Evolutionary conservation across 2,797 vertebrate species (phyloP), one percentile per base, ranked within the genome.

Genomic region (Cheirogaleus major): DNA sequence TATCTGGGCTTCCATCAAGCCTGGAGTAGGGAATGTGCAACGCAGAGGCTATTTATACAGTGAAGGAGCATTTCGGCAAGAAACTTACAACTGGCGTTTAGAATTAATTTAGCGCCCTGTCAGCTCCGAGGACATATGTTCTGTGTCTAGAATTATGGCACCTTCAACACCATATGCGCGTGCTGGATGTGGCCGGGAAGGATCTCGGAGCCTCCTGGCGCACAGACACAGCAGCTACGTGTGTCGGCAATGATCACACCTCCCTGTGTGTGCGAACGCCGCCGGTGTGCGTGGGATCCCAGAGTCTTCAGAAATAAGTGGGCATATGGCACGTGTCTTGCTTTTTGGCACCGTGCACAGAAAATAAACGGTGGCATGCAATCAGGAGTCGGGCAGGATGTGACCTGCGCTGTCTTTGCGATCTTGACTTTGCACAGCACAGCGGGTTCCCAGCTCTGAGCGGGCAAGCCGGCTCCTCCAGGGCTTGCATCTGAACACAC

Each of bases 31-130:
- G 95, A 97, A 92, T 32, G 59, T 23, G 70, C 95, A 98, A 95
- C 41, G 41, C 87, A 95, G 93, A 93, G 87, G 63, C 91, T 97
- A 84, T 97, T 98, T 97, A 70, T 65, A 85, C 20, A 50, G 85
- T 0, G 30, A 97, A 63, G 65, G 78, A 95, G 69, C 78, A 0
- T 76, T 90, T 91, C 25, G 0, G 95, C 50, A 18, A 89, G 96
- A 92, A 84, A 80, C 94, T 50, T 63, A 80, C 73, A 89, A 97
- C 59, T 81, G 48, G 91, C 84, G 20, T 96, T 94, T 87, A 79
- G 97, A 96, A 97, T 97, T 97, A 97, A 98, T 97, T 98, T 93
- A 95, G 94, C 87, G 30, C 94, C 82, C 70, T 95, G 93, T 97
- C 95, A 97, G 20, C 97, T 98, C 75, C 50, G 70, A 97, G 96